Percentiles rank a stretch among this genome's conserved stretches.
These are phyloP conservation scores for Orgyia antiqua DNA, from an alignment of 2,888 invertebrate species.

Conservation along the genomic window DNA sequence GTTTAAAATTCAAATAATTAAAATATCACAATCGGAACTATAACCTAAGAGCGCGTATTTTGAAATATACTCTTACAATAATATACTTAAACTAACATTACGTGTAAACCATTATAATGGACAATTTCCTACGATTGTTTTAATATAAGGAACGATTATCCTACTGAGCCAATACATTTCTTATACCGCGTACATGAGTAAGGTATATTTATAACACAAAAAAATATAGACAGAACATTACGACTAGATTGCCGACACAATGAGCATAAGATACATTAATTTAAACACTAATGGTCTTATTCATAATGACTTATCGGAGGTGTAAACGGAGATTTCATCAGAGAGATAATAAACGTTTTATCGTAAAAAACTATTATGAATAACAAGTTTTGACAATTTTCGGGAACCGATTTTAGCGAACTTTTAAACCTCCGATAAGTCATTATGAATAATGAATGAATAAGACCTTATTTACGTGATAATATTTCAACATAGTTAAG, in stretches of 20 bases:
- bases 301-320: too few species aligned
- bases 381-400: too few species aligned
- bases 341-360: too few species aligned
- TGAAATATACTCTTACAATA: slow-evolving; percentile 36
- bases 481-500: too few species aligned
- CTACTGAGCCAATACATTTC: slow-evolving; percentile 49
- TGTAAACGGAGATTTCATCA: too few species aligned
- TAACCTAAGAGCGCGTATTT: slow-evolving; percentile 41
- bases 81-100: slow-evolving; percentile 27
- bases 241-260: slow-evolving; percentile 52
- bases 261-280: slow-evolving; percentile 26
- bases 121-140: slow-evolving; percentile 34
- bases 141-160: slow-evolving; percentile 40
- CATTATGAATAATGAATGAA: slow-evolving; percentile 9
- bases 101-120: slow-evolving; percentile 36
- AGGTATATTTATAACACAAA: slow-evolving; percentile 19
- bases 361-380: too few species aligned
- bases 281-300: too few species aligned
- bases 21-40: slow-evolving; percentile 61
- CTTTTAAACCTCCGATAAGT: too few species aligned
- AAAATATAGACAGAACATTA: slow-evolving; percentile 32
- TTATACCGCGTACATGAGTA: slow-evolving; percentile 28
- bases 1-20: slow-evolving; percentile 18
- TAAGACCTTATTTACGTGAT: slow-evolving; percentile 16
- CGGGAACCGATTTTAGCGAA: too few species aligned